phyloP scores from a whole-genome alignment of 1,140 invertebrate species.

The Pogonomyrmex barbatus region DNA sequence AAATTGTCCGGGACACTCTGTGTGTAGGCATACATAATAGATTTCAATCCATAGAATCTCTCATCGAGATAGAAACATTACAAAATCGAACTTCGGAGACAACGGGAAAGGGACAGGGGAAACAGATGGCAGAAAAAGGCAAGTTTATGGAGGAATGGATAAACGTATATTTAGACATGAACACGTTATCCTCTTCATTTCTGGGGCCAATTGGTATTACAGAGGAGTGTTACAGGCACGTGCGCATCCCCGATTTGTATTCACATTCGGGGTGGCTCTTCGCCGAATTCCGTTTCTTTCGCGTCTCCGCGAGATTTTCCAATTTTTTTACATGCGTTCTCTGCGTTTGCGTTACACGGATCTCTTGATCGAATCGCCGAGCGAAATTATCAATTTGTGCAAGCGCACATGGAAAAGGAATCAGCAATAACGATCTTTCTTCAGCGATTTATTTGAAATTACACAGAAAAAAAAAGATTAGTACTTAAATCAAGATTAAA shows the following conservation, averaged over 20 bases:
- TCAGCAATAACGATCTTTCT: background rate
- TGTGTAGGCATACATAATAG: slow-evolving; percentile 41
- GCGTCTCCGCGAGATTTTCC: background rate
- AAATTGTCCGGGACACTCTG: slow-evolving; percentile 23
- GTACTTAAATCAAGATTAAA: too few species aligned
- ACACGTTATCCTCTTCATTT: slow-evolving; percentile 76
- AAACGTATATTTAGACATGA: slow-evolving; percentile 45
- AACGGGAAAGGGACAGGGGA: background rate
- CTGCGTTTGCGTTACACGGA: background rate
- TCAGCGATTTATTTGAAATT: too few species aligned
- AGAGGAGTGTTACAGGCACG: background rate
- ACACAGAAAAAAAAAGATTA: too few species aligned
- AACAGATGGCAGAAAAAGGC: background rate
- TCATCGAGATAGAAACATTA: background rate
- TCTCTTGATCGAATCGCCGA: background rate
- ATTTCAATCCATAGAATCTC: slow-evolving; percentile 13
- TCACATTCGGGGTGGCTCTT: slow-evolving; percentile 5
- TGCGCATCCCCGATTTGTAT: background rate
- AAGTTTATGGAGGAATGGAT: slow-evolving; percentile 2
- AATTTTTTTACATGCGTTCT: background rate
- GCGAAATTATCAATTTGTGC: background rate
- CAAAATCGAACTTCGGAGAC: slow-evolving; percentile 15
- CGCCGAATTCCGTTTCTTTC: background rate
- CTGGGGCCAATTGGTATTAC: slow-evolving; percentile 77
- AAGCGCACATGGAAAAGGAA: background rate